Base-by-base conservation (phyloP, 2,113 vertebrate species). In the Pseudolaguvia tuberculata region DNA sequence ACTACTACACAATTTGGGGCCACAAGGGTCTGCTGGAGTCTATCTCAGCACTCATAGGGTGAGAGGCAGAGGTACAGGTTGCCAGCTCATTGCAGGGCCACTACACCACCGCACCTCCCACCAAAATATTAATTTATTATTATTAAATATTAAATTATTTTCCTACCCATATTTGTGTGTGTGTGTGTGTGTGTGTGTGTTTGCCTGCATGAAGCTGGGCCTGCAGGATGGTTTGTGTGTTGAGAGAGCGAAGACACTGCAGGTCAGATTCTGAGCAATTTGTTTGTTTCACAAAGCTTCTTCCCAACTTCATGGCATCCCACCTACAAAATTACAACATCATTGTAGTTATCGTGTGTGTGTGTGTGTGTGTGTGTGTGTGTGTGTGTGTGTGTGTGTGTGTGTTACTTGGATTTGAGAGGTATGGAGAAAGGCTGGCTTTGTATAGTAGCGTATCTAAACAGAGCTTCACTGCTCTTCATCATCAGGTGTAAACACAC, bases 171-270 rank as follows among this genome's bases (percentile, higher is more conserved):
- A 20, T 21, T 10, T 59, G 57, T 42, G n/a, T 23, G 39, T 47
- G 42, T 25, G 23, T 48, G 53, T 59, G 57, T 42, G n/a, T 23
- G 39, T 47, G 42, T 25, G 23, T 48, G 53, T 53, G 47, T 77
- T 7, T 87, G 90, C 89, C 89, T 84, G 90, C 87, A 84, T 90
- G 88, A 72, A 90, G 84, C 84, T 92, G 89, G n/a, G 90, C 89
- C 3, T 83, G 45, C 20, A 92, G 85, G 62, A 92, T 79, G 2
- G 75, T 81, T 68, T 88, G 83, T 1, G 89, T 82, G 53, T 79
- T 75, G 47, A 91, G 89, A 73, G 88, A 87, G 78, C 88, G 86
- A 76, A 92, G 86, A 75, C 91, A 92, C 55, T 83, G 66, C n/a
- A 89, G 72, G 82, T 91, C 81, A 67, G 78, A 84, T 56, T 71